phyloP scores from a whole-genome alignment of 2,888 invertebrate species.

The Caenorhabditis doughertyi region DNA sequence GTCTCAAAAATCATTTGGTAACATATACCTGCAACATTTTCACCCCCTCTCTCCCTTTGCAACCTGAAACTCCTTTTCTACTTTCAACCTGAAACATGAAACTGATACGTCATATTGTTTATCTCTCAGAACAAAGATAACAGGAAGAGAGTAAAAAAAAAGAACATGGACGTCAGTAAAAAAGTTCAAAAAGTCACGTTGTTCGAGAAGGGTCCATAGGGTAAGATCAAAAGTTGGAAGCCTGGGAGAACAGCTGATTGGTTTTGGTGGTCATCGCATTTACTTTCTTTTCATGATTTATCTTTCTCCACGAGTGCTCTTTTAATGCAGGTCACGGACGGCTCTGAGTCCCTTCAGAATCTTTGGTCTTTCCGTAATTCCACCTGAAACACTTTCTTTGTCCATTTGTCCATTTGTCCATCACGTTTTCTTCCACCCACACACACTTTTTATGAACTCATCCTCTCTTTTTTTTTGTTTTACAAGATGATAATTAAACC shows the following conservation, averaged over 20 bases:
- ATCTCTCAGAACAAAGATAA: slow-evolving; percentile 28
- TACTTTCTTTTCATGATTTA: too few species aligned
- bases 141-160: neutral
- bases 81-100: slow-evolving; percentile 17
- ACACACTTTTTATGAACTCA: slow-evolving; percentile 39
- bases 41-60: neutral
- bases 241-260: neutral
- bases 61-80: slow-evolving; percentile 17
- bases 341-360: too few species aligned
- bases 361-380: neutral
- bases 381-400: neutral
- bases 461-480: neutral
- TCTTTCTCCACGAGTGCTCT: neutral
- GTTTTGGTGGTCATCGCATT: neutral
- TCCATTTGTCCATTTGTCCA: neutral
- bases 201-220: neutral
- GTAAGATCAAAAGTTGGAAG: slow-evolving; percentile 24
- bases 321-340: too few species aligned
- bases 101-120: slow-evolving; percentile 30
- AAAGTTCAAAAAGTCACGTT: slow-evolving; percentile 46
- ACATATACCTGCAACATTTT: slow-evolving; percentile 26
- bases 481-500: slow-evolving; percentile 16
- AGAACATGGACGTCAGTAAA: neutral
- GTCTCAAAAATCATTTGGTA: slow-evolving; percentile 13
- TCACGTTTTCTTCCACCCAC: slow-evolving; percentile 21